phyloP scores from a whole-genome alignment of 2,797 vertebrate species.

The Arrhamphus sclerolepis region DNA sequence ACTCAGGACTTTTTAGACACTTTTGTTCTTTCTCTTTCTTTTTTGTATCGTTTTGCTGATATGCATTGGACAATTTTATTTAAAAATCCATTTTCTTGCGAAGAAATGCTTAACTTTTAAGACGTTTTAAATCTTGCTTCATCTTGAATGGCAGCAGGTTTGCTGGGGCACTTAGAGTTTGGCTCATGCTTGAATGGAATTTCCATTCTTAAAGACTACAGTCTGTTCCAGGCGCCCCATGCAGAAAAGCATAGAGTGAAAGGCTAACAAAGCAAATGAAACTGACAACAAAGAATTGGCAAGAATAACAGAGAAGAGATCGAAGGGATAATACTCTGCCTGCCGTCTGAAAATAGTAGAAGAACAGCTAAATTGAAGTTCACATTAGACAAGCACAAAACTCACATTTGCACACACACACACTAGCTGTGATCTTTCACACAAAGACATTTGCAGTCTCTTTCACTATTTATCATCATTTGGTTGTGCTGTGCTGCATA shows the following conservation, averaged over 20 bases:
- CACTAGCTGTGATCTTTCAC: slow-evolving; percentile 35
- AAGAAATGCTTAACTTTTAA: slow-evolving; percentile 20
- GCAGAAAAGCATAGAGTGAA: slow-evolving; percentile 20
- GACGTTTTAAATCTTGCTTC: slow-evolving; percentile 24
- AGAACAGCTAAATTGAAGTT: slow-evolving; percentile 30
- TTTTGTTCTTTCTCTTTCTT: background rate
- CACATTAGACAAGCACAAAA: slow-evolving; percentile 37
- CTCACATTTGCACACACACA: slow-evolving; percentile 13
- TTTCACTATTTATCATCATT: slow-evolving; percentile 59
- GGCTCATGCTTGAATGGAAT: slow-evolving; percentile 9
- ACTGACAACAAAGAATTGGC: slow-evolving; percentile 38
- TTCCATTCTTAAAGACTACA: slow-evolving; percentile 18
- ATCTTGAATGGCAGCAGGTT: slow-evolving; percentile 23
- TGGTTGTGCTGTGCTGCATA: slow-evolving; percentile 39
- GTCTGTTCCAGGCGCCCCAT: background rate
- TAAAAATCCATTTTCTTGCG: slow-evolving; percentile 17
- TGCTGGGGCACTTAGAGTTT: slow-evolving; percentile 6
- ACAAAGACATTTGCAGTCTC: slow-evolving; percentile 28
- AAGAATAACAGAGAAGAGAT: slow-evolving; percentile 38
- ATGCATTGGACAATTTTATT: background rate
- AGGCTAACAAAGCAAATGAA: slow-evolving; percentile 39
- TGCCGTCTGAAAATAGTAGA: slow-evolving; percentile 35
- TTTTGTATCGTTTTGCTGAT: background rate
- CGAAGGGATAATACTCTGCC: slow-evolving; percentile 30
- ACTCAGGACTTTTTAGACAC: background rate